A percentile compares a stretch with the other conserved stretches of the same genome.
These are phyloP conservation scores for Drosophila lowei DNA, from an alignment of 1,140 invertebrate genomes.

Conservation along the genomic window DNA sequence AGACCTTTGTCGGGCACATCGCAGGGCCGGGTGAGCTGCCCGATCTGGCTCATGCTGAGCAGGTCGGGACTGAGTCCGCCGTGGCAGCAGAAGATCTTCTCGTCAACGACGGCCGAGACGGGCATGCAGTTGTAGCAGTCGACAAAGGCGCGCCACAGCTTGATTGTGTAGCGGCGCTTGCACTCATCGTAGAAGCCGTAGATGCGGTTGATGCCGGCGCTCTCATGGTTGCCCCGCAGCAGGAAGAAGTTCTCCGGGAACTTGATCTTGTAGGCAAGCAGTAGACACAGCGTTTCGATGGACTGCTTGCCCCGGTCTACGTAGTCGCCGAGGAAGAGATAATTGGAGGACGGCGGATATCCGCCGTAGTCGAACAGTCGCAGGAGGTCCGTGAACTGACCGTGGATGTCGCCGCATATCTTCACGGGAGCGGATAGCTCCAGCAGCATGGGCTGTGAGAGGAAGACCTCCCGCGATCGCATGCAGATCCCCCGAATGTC, in stretches of 20 bases:
- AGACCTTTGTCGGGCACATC: conserved; percentile 95
- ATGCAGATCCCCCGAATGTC: conserved; percentile 15
- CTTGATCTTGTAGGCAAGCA: conserved; percentile 97
- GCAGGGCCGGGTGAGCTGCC: conserved; percentile 94
- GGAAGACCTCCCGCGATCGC: conserved; percentile 94
- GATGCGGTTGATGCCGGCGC: conserved; percentile 94
- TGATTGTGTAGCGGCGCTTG: conserved; percentile 97
- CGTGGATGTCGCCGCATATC: conserved; percentile 99
- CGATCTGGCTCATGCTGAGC: conserved; percentile 94
- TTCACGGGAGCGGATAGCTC: conserved; percentile 84
- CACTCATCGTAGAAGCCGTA: conserved; percentile 98
- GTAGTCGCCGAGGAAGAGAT: conserved; percentile 96
- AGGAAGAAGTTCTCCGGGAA: conserved; percentile 94
- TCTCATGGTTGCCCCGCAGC: conserved; percentile 92
- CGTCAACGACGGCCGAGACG: conserved; percentile 96
- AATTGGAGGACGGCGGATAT: conserved; percentile 99
- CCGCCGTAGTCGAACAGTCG: conserved; percentile 99
- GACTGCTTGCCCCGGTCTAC: conserved; percentile 93
- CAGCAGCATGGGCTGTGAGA: conserved; percentile 97
- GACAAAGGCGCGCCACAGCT: conserved; percentile 97
- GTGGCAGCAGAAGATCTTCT: conserved; percentile 99
- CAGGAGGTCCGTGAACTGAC: conserved; percentile 98
- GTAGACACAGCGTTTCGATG: conserved; percentile 93
- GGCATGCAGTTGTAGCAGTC: conserved; percentile 97
- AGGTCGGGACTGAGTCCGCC: conserved; percentile 94